Evolutionary conservation across 2,797 vertebrate genomes (phyloP), one percentile per base, ranked within the genome.

Genomic region (Gambusia yucatana): DNA sequence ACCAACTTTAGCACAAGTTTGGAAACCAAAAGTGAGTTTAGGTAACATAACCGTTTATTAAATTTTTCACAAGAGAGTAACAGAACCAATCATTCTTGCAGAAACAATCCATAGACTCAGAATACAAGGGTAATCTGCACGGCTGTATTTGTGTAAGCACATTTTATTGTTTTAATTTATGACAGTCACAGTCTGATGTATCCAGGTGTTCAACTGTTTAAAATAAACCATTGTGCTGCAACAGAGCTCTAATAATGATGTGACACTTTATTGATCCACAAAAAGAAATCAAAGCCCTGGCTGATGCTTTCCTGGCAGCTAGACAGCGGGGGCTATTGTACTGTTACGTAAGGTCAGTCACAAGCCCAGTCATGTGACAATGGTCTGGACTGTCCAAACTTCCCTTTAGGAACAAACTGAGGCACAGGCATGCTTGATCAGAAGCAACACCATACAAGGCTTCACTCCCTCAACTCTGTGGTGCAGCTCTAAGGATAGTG

Each of bases 381-480:
- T 14, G 69, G 57, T 83, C 81, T 77, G 86, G 83, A 87, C 86
- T 44, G 80, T 80, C 88, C 89, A 84, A 81, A 91, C 83, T 87
- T 88, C 92, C 88, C 82, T 84, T 84, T 76, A 84, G 70, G 65
- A 28, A 33, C 65, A 71, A 63, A 52, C 74, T n/a, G 72, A 77
- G 33, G 70, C 76, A 74, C 70, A 48, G 52, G 33, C 80, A 65
- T 76, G 77, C 43, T 63, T 47, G 17, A 28, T 77, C n/a, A 86
- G 6, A 76, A 4, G 55, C 52, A 83, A 5, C 78, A 84, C 90
- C 89, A 88, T 92, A 92, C 92, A 93, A 93, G 91, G 90, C 88
- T 86, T 88, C 75, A 65, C 81, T 86, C 76, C 43, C 71, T 81
- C 74, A n/a, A 47, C 82, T 72, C 72, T 75, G 17, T 5, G 72